These are phyloP conservation scores for Hoplias malabaricus DNA, from an alignment of 2,113 vertebrate species.

Conservation along the genomic window DNA sequence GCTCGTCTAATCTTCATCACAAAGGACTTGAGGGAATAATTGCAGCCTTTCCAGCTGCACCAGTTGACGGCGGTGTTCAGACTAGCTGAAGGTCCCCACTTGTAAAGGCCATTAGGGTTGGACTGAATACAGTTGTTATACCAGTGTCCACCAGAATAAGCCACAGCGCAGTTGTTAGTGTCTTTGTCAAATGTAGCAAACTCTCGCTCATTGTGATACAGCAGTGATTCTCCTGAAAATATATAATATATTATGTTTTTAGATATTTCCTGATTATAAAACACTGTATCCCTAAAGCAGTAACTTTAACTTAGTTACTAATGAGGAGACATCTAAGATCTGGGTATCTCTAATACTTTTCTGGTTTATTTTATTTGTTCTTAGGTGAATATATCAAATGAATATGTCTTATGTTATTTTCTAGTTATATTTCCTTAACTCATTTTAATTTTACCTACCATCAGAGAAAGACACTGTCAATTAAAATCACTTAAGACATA, in stretches of 20 bases:
- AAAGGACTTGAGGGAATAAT: constrained; percentile 48
- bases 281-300: too few species aligned
- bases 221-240: constrained; percentile 71
- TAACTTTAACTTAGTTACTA: too few species aligned
- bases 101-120: constrained; percentile 69
- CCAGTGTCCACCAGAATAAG: constrained; percentile 74
- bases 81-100: constrained; percentile 34
- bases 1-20: constrained; percentile 53
- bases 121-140: constrained; percentile 67
- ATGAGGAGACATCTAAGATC: too few species aligned
- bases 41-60: constrained; percentile 15
- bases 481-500: too few species aligned
- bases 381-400: too few species aligned
- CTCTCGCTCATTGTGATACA: constrained; percentile 69
- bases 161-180: constrained; percentile 76
- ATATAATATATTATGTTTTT: neutral
- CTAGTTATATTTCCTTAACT: too few species aligned
- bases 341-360: too few species aligned
- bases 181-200: constrained; percentile 81
- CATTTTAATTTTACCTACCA: too few species aligned
- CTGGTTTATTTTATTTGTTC: too few species aligned
- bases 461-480: too few species aligned
- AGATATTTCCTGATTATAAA: too few species aligned
- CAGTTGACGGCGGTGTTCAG: constrained; percentile 33
- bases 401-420: too few species aligned